These are phyloP conservation scores for Bombus terrestris DNA, from an alignment of 1,140 invertebrate genomes.

Conservation along the genomic window DNA sequence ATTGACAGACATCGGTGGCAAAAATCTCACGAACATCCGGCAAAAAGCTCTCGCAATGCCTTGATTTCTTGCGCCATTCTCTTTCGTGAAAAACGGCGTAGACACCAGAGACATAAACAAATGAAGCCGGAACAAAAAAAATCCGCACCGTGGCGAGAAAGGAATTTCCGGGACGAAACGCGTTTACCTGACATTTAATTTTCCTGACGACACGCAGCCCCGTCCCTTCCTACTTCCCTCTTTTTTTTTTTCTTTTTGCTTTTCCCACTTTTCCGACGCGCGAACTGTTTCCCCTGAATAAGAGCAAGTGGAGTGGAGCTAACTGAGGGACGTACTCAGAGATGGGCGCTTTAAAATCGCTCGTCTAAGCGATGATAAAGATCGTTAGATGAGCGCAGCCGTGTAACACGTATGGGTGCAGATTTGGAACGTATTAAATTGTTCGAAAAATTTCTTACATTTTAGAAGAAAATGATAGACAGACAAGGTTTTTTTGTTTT, in stretches of 20 bases:
- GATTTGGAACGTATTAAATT: too few relatives aligned
- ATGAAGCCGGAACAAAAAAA: slow-evolving; percentile 29
- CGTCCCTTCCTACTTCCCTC: not conserved
- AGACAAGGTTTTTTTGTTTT: too few relatives aligned
- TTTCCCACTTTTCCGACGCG: not conserved
- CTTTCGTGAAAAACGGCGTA: not conserved
- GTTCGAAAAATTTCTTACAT: too few relatives aligned
- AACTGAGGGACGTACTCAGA: not conserved
- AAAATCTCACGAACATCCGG: not conserved
- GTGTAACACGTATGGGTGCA: not conserved
- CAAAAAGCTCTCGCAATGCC: not conserved
- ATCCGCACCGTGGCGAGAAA: not conserved
- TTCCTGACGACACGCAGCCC: slow-evolving; percentile 26
- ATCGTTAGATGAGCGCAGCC: not conserved
- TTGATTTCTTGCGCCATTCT: slow-evolving; percentile 19
- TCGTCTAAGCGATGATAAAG: not conserved
- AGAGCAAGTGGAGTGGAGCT: not conserved
- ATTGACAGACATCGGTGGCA: not conserved
- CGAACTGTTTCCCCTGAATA: slow-evolving; percentile 10
- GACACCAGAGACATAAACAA: slow-evolving; percentile 23
- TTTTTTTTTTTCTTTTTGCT: not conserved
- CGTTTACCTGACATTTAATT: slow-evolving; percentile 54
- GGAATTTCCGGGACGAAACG: slow-evolving; percentile 25
- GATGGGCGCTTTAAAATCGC: slow-evolving; percentile 8
- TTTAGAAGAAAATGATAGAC: too few relatives aligned